A percentile compares a stretch with the other conserved stretches of the same genome.
phyloP scores from a whole-genome alignment of 2,113 vertebrate genomes.

The Xenopus laevis region DNA sequence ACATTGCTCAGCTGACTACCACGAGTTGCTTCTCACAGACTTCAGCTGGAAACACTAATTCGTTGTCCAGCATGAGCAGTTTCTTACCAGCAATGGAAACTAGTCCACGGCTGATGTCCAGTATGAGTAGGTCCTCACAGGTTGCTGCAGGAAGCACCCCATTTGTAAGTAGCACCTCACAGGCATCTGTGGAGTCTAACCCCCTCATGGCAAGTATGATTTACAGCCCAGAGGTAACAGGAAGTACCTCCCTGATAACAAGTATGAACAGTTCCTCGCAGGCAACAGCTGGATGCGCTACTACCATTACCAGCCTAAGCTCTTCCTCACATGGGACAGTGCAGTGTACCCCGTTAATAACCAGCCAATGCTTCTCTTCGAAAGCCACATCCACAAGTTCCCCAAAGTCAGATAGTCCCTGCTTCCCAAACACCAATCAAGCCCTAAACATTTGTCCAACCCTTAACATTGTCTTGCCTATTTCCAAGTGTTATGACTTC shows the following conservation, averaged over 20 bases:
- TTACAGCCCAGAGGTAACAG: not conserved
- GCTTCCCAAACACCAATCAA: not conserved
- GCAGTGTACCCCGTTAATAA: too few species aligned
- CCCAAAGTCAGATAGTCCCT: too few species aligned
- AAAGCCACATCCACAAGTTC: too few species aligned
- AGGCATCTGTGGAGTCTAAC: not conserved
- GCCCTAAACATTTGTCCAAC: not conserved
- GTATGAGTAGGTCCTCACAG: too few species aligned
- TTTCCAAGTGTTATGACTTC: not conserved
- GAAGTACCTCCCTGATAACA: not conserved
- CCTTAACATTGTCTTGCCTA: not conserved
- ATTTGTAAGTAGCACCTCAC: not conserved
- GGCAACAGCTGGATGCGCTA: not conserved
- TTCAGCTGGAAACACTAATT: too few species aligned
- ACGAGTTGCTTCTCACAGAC: not conserved
- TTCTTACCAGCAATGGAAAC: too few species aligned
- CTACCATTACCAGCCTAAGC: not conserved
- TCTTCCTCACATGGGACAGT: not conserved
- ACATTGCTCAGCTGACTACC: too few species aligned
- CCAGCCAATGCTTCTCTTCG: too few species aligned
- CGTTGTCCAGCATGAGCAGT: too few species aligned
- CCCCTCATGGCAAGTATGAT: not conserved
- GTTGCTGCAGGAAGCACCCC: too few species aligned
- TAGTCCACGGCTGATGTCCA: too few species aligned
- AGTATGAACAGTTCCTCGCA: not conserved